These are phyloP conservation scores for Heliconius sara DNA, from an alignment of 2,888 invertebrate species.

Conservation along the genomic window DNA sequence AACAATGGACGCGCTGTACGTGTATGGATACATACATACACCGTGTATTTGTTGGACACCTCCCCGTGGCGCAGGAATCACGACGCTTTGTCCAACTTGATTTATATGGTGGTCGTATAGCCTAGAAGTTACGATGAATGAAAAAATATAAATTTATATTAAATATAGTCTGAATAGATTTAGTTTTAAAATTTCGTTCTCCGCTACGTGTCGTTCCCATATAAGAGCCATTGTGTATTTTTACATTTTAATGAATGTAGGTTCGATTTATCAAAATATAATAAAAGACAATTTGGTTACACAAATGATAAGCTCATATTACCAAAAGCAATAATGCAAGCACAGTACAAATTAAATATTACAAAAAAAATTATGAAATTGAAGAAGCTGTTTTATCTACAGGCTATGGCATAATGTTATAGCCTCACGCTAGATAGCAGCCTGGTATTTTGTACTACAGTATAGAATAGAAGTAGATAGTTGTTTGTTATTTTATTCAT, in stretches of 20 bases:
- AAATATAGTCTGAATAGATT: too few species aligned
- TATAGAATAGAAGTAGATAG: constrained; percentile 19
- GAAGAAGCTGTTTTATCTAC: not conserved
- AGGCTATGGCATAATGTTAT: constrained; percentile 15
- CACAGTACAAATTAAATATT: not conserved
- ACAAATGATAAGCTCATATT: too few species aligned
- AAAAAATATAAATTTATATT: not conserved
- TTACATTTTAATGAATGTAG: too few species aligned
- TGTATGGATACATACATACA: not conserved
- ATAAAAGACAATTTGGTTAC: too few species aligned
- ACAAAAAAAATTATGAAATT: not conserved
- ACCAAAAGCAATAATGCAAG: too few species aligned
- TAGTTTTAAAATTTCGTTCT: too few species aligned
- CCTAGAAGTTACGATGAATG: not conserved
- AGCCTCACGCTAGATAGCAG: constrained; percentile 22
- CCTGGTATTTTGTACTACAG: constrained; percentile 14
- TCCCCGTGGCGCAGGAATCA: constrained; percentile 25
- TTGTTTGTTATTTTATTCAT: constrained; percentile 27
- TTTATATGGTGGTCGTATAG: constrained; percentile 15
- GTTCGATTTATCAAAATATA: too few species aligned
- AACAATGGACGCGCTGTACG: constrained; percentile 9
- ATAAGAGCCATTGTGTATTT: too few species aligned
- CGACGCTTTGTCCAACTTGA: constrained; percentile 28
- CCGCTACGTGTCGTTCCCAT: too few species aligned
- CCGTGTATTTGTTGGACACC: constrained; percentile 2